Evolutionary conservation across 92 coral and sea anemone species (phyloP).

Genomic region (Palythoa caribaeorum): DNA sequence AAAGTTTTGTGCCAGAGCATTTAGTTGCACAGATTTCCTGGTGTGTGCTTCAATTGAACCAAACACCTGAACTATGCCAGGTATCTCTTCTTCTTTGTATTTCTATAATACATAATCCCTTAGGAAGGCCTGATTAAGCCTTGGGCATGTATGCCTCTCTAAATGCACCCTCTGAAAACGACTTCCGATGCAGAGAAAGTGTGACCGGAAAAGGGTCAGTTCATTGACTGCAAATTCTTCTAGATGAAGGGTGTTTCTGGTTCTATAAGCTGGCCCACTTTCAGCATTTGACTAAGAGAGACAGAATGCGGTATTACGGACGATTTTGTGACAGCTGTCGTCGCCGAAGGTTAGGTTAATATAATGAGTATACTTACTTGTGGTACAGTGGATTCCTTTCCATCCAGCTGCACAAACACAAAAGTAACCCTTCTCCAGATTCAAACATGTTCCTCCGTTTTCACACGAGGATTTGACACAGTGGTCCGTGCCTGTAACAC

Average conservation of each 20-base stretch:
- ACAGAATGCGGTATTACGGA: slow-evolving; percentile 36
- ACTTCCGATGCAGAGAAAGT: slow-evolving; percentile 29
- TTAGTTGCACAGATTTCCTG: slow-evolving; percentile 44
- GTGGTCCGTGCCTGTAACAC: too few relatives aligned
- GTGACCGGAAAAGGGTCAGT: slow-evolving; percentile 36
- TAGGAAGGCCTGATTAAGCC: slow-evolving; percentile 39
- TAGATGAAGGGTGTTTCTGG: slow-evolving; percentile 33
- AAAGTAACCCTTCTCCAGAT: too few relatives aligned
- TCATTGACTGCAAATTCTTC: slow-evolving; percentile 35
- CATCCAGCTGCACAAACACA: too few relatives aligned
- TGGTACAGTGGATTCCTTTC: too few relatives aligned
- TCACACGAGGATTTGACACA: too few relatives aligned
- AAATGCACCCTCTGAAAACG: slow-evolving; percentile 42
- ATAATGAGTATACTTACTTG: too few relatives aligned
- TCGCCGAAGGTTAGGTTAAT: too few relatives aligned
- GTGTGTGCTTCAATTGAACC: slow-evolving; percentile 48
- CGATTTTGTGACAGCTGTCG: slow-evolving; percentile 10
- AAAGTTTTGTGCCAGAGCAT: slow-evolving; percentile 51
- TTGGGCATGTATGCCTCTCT: slow-evolving; percentile 44
- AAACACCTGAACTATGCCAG: slow-evolving; percentile 32
- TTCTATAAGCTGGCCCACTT: slow-evolving; percentile 40
- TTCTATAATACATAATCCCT: slow-evolving; percentile 35
- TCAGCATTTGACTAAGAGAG: slow-evolving; percentile 52
- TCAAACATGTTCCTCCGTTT: too few relatives aligned
- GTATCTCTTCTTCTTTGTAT: slow-evolving; percentile 17